These are phyloP conservation scores for Strigamia maritima DNA, from an alignment of 2,888 invertebrate species.

Conservation along the genomic window DNA sequence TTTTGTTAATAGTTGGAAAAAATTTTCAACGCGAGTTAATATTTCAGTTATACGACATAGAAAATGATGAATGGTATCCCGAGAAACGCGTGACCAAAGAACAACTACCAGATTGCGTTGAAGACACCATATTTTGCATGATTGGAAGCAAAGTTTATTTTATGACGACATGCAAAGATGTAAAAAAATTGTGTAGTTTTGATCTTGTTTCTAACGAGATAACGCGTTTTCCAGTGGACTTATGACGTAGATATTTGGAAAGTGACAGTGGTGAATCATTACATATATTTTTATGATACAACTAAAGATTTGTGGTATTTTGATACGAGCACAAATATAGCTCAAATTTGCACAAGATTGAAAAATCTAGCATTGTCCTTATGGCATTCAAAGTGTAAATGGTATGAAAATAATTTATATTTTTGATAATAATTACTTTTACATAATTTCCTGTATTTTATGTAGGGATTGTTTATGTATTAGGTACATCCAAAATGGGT, in stretches of 20 bases:
- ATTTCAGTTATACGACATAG: neutral
- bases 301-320: conserved; percentile 4
- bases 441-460: neutral
- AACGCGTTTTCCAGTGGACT: neutral
- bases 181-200: conserved; percentile 13
- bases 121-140: neutral
- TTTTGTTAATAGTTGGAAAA: conserved; percentile 18
- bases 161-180: neutral
- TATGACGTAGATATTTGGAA: neutral
- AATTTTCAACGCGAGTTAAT: conserved; percentile 2
- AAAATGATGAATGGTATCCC: conserved; percentile 7
- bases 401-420: neutral
- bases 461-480: conserved; percentile 12
- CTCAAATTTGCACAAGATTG: neutral
- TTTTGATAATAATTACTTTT: neutral
- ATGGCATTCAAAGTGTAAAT: conserved; percentile 22
- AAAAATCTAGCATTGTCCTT: conserved; percentile 6
- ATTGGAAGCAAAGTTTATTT: conserved; percentile 26
- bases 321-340: neutral
- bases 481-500: neutral
- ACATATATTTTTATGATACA: neutral
- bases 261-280: neutral
- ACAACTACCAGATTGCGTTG: neutral
- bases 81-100: neutral
- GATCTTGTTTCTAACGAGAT: neutral